Base-by-base conservation (phyloP, 1,140 invertebrate genomes). In the Manduca sexta region DNA sequence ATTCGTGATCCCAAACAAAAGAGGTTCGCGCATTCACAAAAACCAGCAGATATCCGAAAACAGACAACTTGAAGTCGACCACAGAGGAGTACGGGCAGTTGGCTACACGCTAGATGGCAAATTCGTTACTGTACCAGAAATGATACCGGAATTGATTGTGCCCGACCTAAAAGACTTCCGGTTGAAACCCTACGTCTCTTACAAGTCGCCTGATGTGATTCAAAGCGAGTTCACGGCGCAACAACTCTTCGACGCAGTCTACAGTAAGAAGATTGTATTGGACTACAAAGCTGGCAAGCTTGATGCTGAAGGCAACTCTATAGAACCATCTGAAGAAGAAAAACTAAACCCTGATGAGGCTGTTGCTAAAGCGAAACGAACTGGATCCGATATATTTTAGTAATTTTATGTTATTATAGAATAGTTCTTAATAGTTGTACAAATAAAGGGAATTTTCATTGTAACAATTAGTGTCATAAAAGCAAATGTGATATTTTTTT, bases 101-200 rank as follows among this genome's bases (percentile, higher is more conserved):
- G 93, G 93, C 16, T 89, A 89, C 42, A 61, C 60, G 2, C 66
- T 84, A 2, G 82, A 90, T 35, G 88, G 89, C 12, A 83, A 86
- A 55, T 94, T 89, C 77, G 79, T 92, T 2, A 56, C 66, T 14
- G 77, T 98, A 12, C 92, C 92, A n/a, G 97, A 98, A 90, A 95
- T 93, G 91, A 91, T 97, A 55, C 96, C 97, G 8, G 93, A 98
- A 74, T 69, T 98, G 11, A 91, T 99, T 52, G 97, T 98, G 12
- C 97, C 97, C 1, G 91, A 98, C 75, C 83, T 99, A 3, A 92
- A 89, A 59, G 91, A 88, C 52, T 95, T 89, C 69, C 78, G 92
- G 84, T 85, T 99, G 16, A 97, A 97, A 81, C 95, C 97, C 0
- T 99, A 99, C 72, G 97, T 98, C 0, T 95, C 95, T 0, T 98